These are phyloP conservation scores for Apogon hyalosoma DNA, from an alignment of 2,797 vertebrate species.

Conservation along the genomic window DNA sequence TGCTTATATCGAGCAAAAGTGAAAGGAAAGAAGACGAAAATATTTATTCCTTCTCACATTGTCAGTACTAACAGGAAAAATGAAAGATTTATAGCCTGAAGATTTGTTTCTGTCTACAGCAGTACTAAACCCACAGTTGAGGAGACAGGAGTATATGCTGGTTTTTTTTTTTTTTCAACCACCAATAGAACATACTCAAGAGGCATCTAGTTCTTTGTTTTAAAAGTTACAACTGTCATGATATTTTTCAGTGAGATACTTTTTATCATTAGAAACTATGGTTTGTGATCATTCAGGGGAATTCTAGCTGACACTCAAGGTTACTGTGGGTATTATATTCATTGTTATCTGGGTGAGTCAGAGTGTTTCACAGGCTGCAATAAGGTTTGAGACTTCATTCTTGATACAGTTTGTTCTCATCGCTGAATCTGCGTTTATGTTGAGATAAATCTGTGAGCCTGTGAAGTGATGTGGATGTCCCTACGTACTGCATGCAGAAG, in stretches of 20 bases:
- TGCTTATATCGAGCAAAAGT: background rate
- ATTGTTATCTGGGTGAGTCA: constrained; percentile 5
- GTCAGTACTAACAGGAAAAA: background rate
- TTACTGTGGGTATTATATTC: background rate
- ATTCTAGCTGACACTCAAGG: constrained; percentile 7
- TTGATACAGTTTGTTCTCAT: background rate
- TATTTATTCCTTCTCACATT: background rate
- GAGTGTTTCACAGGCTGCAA: background rate
- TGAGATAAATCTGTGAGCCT: background rate
- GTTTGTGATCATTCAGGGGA: constrained; percentile 8
- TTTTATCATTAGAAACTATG: constrained; percentile 14
- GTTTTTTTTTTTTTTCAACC: constrained; percentile 15
- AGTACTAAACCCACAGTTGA: constrained; percentile 2
- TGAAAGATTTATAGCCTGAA: constrained; percentile 11
- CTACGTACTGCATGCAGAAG: background rate
- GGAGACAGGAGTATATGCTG: constrained; percentile 12
- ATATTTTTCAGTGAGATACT: background rate
- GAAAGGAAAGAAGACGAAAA: background rate
- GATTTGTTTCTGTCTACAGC: constrained; percentile 8
- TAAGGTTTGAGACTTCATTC: constrained; percentile 9
- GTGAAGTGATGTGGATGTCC: background rate
- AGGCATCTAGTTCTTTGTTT: constrained; percentile 14
- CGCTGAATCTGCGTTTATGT: background rate
- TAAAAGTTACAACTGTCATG: constrained; percentile 14
- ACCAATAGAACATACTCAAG: constrained; percentile 6